Conservation (phyloP, 2,113 vertebrate species). For the Eidolon helvum region DNA sequence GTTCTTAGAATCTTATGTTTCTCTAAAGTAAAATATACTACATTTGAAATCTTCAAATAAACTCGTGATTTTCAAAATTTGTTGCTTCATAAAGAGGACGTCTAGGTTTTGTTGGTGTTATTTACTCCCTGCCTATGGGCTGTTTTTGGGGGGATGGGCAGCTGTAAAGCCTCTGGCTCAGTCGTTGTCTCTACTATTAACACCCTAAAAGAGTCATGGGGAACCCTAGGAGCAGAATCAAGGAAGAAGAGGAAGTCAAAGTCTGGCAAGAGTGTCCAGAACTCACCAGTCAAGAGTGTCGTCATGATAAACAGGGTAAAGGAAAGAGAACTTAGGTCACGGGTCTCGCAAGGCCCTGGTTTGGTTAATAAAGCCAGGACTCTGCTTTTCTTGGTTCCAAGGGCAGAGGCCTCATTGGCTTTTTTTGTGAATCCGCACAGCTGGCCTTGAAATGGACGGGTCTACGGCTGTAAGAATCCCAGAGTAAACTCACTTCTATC, state of each 20-base stretch:
- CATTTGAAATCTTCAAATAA: conserved; percentile 31
- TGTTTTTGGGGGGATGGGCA: neutral
- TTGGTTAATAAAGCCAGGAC: neutral
- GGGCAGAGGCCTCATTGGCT: neutral
- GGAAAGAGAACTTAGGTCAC: neutral
- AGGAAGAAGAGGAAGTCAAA: neutral
- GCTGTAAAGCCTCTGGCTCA: neutral
- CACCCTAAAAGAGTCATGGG: neutral
- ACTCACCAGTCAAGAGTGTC: neutral
- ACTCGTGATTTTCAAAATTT: neutral
- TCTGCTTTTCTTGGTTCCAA: neutral
- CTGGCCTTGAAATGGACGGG: neutral
- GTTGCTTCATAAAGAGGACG: neutral
- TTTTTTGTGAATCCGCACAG: neutral
- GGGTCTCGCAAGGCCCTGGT: neutral
- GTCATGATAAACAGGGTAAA: neutral
- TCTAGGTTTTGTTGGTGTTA: neutral
- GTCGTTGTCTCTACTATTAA: neutral
- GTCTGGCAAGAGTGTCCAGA: neutral
- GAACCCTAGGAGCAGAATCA: neutral
- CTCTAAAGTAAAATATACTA: neutral
- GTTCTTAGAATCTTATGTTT: neutral
- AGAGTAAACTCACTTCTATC: neutral
- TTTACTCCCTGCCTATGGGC: neutral
- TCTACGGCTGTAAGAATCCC: neutral